phyloP scores from a whole-genome alignment of 1,140 invertebrate genomes.

The Nebria ingens region DNA sequence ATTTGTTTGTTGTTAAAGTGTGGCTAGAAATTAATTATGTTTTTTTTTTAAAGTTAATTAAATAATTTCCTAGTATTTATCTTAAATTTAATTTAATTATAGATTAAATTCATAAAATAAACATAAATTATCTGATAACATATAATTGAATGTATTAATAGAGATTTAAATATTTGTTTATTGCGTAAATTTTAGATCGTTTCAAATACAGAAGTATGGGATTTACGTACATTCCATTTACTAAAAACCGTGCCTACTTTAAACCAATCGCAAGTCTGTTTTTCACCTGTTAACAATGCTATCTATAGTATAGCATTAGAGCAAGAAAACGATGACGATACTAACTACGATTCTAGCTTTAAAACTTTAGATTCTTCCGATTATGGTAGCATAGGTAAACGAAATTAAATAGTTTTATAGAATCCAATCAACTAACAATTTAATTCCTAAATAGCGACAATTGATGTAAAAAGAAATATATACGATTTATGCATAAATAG shows the following conservation, averaged over 20 bases:
- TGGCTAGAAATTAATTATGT: too few species aligned
- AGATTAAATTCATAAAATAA: too few species aligned
- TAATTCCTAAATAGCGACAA: constrained; percentile 24
- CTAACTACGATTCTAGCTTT: constrained; percentile 75
- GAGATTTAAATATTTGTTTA: not conserved
- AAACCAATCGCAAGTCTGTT: constrained; percentile 75
- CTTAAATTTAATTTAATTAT: not conserved
- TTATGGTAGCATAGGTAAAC: constrained; percentile 81
- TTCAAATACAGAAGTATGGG: constrained; percentile 91
- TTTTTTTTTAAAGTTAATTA: too few species aligned
- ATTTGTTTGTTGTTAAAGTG: not conserved
- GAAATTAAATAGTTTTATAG: constrained; percentile 6
- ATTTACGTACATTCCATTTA: constrained; percentile 88
- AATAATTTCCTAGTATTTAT: not conserved
- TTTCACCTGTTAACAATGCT: constrained; percentile 55
- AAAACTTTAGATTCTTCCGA: constrained; percentile 89
- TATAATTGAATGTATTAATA: not conserved
- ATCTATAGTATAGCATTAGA: constrained; percentile 46
- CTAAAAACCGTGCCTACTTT: constrained; percentile 85
- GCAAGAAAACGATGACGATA: constrained; percentile 34
- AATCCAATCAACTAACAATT: constrained; percentile 3
- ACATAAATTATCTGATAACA: too few species aligned
- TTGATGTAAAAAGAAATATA: constrained; percentile 47
- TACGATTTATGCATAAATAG: constrained; percentile 63
- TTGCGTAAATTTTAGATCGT: constrained; percentile 50